Conservation (phyloP, 1,140 invertebrate species). For the Diploscapter pachys region DNA sequence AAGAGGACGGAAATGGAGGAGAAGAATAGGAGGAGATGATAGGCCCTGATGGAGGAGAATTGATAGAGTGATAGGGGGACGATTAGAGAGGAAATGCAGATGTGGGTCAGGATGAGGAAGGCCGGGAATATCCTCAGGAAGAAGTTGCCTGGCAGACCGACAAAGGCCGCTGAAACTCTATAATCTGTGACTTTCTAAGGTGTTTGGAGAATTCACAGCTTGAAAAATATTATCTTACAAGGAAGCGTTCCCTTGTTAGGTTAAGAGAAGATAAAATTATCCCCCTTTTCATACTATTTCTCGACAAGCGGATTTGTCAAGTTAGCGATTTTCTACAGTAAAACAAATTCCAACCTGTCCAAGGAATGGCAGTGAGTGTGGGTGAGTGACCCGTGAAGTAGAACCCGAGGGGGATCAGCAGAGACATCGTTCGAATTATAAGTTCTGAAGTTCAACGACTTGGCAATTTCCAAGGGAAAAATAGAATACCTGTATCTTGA, state of each 20-base stretch:
- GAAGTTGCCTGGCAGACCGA: constrained; percentile 37
- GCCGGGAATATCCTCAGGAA: constrained; percentile 19
- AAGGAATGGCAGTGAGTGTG: constrained; percentile 35
- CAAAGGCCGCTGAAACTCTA: constrained; percentile 27
- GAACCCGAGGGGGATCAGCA: constrained; percentile 33
- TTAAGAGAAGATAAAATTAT: neutral
- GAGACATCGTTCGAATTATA: constrained; percentile 5
- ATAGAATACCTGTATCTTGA: no score
- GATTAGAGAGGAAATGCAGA: constrained; percentile 22
- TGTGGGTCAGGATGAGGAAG: constrained; percentile 23
- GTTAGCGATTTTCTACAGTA: neutral
- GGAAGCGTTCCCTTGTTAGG: no score
- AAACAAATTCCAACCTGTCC: constrained; percentile 6
- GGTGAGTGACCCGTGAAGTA: constrained; percentile 31
- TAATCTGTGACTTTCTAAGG: neutral
- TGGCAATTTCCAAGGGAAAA: no score
- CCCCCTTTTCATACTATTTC: no score
- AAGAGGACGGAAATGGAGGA: constrained; percentile 9
- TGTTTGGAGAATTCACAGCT: constrained; percentile 4
- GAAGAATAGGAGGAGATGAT: neutral
- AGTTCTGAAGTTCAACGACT: neutral
- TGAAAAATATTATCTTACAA: constrained; percentile 10
- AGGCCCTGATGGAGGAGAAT: neutral
- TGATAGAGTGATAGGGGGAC: constrained; percentile 10
- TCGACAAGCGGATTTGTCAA: no score